These are phyloP conservation scores for Tetragonula clypearis DNA, from an alignment of 1,140 invertebrate genomes.

Conservation along the genomic window DNA sequence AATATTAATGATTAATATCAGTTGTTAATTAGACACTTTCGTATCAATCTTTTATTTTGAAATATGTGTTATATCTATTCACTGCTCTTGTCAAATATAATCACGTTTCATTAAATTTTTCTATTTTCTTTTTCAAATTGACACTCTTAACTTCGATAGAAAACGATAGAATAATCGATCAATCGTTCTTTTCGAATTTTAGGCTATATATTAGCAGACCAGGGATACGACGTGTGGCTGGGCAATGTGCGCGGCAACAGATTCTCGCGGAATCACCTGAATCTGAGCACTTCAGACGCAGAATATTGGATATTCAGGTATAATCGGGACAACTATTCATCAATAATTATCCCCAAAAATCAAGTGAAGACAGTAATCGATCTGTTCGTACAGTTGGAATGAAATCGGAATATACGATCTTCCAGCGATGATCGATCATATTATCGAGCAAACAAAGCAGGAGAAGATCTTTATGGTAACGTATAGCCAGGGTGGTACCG, in stretches of 20 bases:
- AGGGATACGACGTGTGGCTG: conserved; percentile 88
- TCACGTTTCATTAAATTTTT: neutral
- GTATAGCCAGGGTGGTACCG: conserved; percentile 85
- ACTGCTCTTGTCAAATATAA: no score
- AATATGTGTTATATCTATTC: no score
- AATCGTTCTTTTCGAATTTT: conserved; percentile 31
- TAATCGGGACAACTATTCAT: no score
- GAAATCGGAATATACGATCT: conserved; percentile 89
- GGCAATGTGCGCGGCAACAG: conserved; percentile 87
- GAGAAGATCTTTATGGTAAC: conserved; percentile 85
- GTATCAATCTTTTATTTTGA: no score
- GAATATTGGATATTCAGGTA: conserved; percentile 72
- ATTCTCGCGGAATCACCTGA: conserved; percentile 80
- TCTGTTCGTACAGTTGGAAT: conserved; percentile 82
- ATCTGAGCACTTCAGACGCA: neutral
- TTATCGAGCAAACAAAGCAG: conserved; percentile 82
- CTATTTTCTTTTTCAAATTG: no score
- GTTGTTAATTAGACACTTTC: no score
- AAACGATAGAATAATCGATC: no score
- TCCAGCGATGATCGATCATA: conserved; percentile 88
- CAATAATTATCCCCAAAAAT: no score
- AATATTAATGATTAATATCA: no score
- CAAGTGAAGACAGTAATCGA: no score
- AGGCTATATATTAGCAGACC: conserved; percentile 83
- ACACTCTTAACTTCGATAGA: no score